Percentiles rank a stretch among this genome's conserved stretches.
phyloP scores from a whole-genome alignment of 2,797 vertebrate species.

The Octomys mimax region DNA sequence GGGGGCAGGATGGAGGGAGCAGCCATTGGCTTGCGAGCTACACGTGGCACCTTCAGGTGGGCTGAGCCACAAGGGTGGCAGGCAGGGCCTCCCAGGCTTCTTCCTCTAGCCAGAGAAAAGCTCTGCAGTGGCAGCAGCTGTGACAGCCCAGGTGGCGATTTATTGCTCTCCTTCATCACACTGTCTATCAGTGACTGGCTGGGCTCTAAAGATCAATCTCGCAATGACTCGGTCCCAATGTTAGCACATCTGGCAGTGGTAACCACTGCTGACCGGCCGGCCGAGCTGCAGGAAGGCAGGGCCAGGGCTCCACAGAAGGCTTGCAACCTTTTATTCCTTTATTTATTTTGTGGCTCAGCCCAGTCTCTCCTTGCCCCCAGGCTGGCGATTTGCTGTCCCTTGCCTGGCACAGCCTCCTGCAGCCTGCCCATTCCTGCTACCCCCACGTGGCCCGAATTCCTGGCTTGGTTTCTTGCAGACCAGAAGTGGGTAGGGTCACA shows the following conservation, averaged over 20 bases:
- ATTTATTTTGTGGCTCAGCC: neutral
- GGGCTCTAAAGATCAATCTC: conserved; percentile 32
- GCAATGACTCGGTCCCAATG: neutral
- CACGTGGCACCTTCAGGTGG: neutral
- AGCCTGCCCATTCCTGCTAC: neutral
- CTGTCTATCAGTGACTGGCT: conserved; percentile 20
- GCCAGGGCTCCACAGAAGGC: neutral
- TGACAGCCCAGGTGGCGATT: conserved; percentile 25
- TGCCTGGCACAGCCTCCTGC: neutral
- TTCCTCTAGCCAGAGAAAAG: neutral
- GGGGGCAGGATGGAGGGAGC: neutral
- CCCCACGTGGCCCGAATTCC: neutral
- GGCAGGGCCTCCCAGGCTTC: neutral
- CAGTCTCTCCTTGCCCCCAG: neutral
- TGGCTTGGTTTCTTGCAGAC: neutral
- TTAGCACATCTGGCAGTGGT: neutral
- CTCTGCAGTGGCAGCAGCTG: neutral
- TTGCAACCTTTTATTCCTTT: neutral
- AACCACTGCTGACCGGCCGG: neutral
- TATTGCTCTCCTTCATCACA: conserved; percentile 56
- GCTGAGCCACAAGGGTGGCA: neutral
- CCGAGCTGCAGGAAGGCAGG: neutral
- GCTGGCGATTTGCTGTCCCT: neutral
- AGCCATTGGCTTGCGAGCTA: neutral
- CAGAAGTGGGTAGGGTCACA: conserved; percentile 42